These are phyloP conservation scores for Agrilus planipennis DNA, from an alignment of 1,140 invertebrate genomes.

Conservation along the genomic window DNA sequence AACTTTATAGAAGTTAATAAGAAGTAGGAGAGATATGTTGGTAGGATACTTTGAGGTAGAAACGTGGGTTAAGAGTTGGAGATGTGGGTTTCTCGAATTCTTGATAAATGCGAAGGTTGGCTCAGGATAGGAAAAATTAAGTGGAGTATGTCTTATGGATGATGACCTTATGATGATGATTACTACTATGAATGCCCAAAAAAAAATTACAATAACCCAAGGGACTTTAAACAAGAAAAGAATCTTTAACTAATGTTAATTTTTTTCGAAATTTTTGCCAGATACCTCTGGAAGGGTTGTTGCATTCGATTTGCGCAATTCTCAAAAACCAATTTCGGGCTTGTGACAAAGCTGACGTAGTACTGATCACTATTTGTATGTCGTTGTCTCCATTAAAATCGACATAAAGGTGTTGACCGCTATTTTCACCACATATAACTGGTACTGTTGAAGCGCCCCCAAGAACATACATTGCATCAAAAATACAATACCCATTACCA, in stretches of 20 bases:
- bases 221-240: no score
- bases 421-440: conserved; percentile 70
- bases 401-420: conserved; percentile 68
- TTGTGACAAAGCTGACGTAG: conserved; percentile 40
- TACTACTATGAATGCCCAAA: no score
- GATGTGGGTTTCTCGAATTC: no score
- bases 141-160: no score
- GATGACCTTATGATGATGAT: no score
- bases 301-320: conserved; percentile 60
- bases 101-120: no score
- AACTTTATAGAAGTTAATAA: neutral
- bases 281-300: conserved; percentile 50
- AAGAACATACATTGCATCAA: conserved; percentile 55
- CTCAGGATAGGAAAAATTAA: no score
- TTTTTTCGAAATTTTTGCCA: no score
- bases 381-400: conserved; percentile 56
- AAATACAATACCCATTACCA: conserved; percentile 55
- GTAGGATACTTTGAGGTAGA: no score
- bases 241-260: no score
- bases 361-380: conserved; percentile 55
- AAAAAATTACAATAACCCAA: no score
- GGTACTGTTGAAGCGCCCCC: conserved; percentile 51
- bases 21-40: neutral
- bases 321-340: conserved; percentile 65
- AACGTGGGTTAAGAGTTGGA: no score